Evolutionary conservation across 2,113 vertebrate genomes (phyloP).

Genomic region (Nicator chloris): DNA sequence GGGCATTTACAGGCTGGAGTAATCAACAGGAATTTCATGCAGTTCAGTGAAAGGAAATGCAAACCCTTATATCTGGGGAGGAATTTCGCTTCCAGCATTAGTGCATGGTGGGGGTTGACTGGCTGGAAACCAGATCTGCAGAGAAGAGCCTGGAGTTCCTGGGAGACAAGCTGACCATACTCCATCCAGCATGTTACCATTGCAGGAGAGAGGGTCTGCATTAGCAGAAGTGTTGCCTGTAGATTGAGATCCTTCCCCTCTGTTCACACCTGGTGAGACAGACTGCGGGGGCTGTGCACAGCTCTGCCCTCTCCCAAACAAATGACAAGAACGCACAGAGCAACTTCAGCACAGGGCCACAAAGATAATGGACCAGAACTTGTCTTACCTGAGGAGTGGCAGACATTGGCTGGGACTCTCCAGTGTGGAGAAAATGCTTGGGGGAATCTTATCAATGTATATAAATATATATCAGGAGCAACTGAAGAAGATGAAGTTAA

Average conservation of each 20-base stretch:
- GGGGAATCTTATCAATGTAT: background rate
- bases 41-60: background rate
- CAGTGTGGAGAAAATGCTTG: background rate
- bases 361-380: background rate
- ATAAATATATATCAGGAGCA: background rate
- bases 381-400: rapidly evolving
- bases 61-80: background rate
- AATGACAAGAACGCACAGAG: background rate
- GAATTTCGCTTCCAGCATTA: background rate
- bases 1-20: background rate
- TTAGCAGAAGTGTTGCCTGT: background rate
- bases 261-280: background rate
- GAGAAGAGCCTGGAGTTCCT: background rate
- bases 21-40: background rate
- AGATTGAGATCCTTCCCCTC: background rate
- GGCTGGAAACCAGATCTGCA: background rate
- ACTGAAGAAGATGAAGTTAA: background rate
- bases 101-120: background rate
- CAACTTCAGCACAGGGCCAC: background rate
- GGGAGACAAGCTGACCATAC: background rate
- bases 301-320: background rate
- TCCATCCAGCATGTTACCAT: rapidly evolving
- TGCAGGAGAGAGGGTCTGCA: background rate
- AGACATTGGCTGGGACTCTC: background rate
- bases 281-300: background rate